Percentiles rank a stretch among this genome's conserved stretches.
These are phyloP conservation scores for Osmoderma eremita DNA, from an alignment of 2,888 invertebrate genomes.

Conservation along the genomic window DNA sequence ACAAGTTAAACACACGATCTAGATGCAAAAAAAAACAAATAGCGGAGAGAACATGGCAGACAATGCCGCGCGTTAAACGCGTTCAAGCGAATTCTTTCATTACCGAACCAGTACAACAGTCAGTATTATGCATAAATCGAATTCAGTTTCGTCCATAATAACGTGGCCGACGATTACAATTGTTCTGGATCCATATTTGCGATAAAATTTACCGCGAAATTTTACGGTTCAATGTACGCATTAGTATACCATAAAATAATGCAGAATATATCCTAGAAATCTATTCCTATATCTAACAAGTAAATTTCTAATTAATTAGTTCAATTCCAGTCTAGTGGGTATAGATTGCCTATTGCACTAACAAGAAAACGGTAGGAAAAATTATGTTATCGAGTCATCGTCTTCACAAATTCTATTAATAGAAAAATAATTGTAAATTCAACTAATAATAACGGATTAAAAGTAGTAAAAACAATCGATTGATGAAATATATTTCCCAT, in stretches of 20 bases:
- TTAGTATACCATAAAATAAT: constrained; percentile 4
- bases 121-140: constrained; percentile 3
- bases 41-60: not conserved
- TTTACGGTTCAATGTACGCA: constrained; percentile 32
- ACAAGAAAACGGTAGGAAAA: too few relatives aligned
- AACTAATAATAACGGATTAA: too few relatives aligned
- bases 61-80: constrained; percentile 23
- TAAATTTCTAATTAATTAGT: constrained; percentile 16
- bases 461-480: too few relatives aligned
- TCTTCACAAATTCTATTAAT: too few relatives aligned
- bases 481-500: too few relatives aligned
- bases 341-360: not conserved
- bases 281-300: not conserved
- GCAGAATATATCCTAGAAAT: constrained; percentile 3
- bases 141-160: constrained; percentile 6
- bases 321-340: constrained; percentile 11
- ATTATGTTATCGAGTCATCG: too few relatives aligned
- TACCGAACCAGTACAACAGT: too few relatives aligned
- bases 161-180: constrained; percentile 3
- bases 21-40: too few relatives aligned
- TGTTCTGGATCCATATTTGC: constrained; percentile 29
- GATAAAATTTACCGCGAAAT: constrained; percentile 37
- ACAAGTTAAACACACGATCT: constrained; percentile 20
- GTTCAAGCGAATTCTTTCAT: not conserved
- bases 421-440: too few relatives aligned